phyloP scores from a whole-genome alignment of 2,113 vertebrate species.

The Archilochus colubris region DNA sequence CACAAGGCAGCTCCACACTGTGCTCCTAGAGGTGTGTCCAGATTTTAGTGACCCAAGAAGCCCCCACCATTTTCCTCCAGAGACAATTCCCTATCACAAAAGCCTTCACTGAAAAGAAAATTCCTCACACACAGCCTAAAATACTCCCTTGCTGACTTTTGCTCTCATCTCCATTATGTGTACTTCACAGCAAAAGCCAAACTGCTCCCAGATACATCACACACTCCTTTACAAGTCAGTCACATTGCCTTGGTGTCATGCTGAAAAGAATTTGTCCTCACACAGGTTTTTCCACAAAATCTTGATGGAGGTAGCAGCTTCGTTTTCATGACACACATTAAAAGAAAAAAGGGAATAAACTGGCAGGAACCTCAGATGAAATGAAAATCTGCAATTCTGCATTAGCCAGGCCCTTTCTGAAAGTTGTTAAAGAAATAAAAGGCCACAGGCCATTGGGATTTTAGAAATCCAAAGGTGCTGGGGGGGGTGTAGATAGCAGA shows the following conservation, averaged over 20 bases:
- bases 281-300: not conserved
- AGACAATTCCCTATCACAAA: constrained; percentile 6
- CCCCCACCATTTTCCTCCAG: constrained; percentile 9
- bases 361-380: not conserved
- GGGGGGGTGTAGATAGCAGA: not conserved
- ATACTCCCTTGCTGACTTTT: constrained; percentile 36
- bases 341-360: not conserved
- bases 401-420: not conserved
- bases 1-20: not conserved
- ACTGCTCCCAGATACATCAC: constrained; percentile 19
- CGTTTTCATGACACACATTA: not conserved
- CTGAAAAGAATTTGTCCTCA: not conserved
- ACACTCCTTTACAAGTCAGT: not conserved
- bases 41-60: not conserved
- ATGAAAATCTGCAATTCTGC: not conserved
- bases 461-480: not conserved
- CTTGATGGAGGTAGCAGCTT: not conserved
- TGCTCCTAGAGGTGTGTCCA: not conserved
- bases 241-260: not conserved
- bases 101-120: constrained; percentile 29
- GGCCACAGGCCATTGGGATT: not conserved
- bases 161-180: constrained; percentile 2
- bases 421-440: not conserved
- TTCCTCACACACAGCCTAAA: constrained; percentile 19
- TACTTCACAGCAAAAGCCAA: not conserved